phyloP scores from a whole-genome alignment of 2,888 invertebrate species.

The Mythimna loreyi region DNA sequence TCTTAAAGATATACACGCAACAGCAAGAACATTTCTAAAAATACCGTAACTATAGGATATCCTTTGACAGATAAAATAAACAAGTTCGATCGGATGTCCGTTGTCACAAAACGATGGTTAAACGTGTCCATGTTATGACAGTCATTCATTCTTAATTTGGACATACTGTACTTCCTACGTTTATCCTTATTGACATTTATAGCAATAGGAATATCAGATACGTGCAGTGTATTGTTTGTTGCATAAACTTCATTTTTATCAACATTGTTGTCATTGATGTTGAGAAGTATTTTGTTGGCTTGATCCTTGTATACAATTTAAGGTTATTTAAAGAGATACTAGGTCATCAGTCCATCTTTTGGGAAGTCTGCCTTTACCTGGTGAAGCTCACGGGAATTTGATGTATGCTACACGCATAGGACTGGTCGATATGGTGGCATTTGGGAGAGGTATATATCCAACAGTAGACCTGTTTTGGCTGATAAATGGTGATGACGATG shows the following conservation, averaged over 20 bases:
- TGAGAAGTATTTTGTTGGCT: neutral
- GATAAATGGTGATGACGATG: too few relatives aligned
- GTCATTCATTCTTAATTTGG: slow-evolving; percentile 35
- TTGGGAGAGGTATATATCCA: too few relatives aligned
- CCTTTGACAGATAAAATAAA: slow-evolving; percentile 55
- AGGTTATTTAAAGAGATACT: neutral
- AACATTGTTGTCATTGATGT: neutral
- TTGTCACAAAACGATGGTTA: slow-evolving; percentile 17
- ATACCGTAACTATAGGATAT: slow-evolving; percentile 48
- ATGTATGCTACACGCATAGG: too few relatives aligned
- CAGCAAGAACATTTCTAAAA: slow-evolving; percentile 40
- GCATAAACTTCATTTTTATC: neutral
- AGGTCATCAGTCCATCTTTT: too few relatives aligned
- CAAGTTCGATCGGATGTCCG: slow-evolving; percentile 55
- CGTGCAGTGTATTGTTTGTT: neutral
- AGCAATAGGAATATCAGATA: neutral
- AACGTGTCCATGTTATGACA: slow-evolving; percentile 24
- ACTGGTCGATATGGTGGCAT: too few relatives aligned
- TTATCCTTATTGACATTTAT: neutral
- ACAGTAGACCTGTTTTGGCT: too few relatives aligned
- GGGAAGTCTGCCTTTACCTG: too few relatives aligned
- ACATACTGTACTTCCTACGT: slow-evolving; percentile 9
- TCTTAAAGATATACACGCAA: neutral
- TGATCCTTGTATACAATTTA: neutral
- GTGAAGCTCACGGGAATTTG: too few relatives aligned